Evolutionary conservation across 2,113 vertebrate genomes (phyloP).

Genomic region (Pterocles gutturalis): DNA sequence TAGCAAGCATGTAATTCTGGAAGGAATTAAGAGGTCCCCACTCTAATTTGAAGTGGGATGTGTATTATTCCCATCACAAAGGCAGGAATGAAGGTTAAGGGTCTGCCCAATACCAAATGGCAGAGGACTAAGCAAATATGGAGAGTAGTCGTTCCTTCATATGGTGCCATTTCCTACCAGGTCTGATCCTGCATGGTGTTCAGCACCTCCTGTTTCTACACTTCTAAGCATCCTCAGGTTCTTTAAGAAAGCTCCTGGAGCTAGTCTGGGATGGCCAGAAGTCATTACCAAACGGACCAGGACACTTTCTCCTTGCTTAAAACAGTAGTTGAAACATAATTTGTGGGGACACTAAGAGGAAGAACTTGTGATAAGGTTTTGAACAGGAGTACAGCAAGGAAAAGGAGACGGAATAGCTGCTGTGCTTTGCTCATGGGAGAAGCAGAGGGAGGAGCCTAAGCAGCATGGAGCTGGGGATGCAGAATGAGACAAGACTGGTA

Average conservation of each 20-base stretch:
- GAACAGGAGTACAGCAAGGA: background rate
- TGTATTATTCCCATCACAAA: background rate
- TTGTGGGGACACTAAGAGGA: background rate
- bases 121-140: background rate
- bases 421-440: background rate
- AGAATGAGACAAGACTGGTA: background rate
- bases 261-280: background rate
- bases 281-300: background rate
- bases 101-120: background rate
- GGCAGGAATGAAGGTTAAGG: background rate
- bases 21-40: background rate
- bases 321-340: background rate
- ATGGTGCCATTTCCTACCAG: background rate
- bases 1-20: background rate
- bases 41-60: background rate
- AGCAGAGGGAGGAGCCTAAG: background rate
- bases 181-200: background rate
- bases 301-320: background rate
- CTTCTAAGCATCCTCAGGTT: background rate
- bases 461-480: accelerated
- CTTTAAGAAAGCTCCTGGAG: background rate
- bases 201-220: background rate
- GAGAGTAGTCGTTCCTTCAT: background rate
- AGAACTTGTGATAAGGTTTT: background rate
- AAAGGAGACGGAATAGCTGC: background rate